These are phyloP conservation scores for Mustelus asterias DNA, from an alignment of 2,113 vertebrate species.

Conservation along the genomic window DNA sequence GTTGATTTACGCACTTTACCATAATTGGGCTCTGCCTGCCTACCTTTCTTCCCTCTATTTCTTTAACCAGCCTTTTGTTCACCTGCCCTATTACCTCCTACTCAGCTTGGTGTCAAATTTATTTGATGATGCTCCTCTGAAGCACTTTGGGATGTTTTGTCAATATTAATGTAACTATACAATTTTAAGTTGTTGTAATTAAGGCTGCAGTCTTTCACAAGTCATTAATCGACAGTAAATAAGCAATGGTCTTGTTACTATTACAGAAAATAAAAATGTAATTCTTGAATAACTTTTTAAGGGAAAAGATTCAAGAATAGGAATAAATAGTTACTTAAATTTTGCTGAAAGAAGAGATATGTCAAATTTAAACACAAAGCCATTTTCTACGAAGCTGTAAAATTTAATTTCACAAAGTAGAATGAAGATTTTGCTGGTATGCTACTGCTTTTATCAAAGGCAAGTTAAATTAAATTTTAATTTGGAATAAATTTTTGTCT, in stretches of 20 bases:
- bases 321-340: neutral
- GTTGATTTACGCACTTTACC: neutral
- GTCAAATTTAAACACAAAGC: neutral
- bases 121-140: no score
- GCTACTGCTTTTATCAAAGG: neutral
- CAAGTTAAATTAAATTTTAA: neutral
- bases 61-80: no score
- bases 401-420: neutral
- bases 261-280: neutral
- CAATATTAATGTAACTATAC: no score
- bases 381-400: neutral
- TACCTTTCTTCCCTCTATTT: no score
- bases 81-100: no score
- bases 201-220: neutral
- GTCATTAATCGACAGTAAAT: neutral
- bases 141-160: no score
- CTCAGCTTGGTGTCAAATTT: no score
- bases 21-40: neutral
- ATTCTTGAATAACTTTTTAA: neutral
- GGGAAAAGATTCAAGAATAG: neutral
- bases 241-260: neutral
- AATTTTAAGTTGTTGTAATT: neutral
- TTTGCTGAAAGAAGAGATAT: neutral
- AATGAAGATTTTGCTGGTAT: conserved; percentile 11
- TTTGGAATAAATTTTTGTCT: neutral